Conservation (phyloP, 2,888 invertebrate species). For the Cheilosia variabilis region DNA sequence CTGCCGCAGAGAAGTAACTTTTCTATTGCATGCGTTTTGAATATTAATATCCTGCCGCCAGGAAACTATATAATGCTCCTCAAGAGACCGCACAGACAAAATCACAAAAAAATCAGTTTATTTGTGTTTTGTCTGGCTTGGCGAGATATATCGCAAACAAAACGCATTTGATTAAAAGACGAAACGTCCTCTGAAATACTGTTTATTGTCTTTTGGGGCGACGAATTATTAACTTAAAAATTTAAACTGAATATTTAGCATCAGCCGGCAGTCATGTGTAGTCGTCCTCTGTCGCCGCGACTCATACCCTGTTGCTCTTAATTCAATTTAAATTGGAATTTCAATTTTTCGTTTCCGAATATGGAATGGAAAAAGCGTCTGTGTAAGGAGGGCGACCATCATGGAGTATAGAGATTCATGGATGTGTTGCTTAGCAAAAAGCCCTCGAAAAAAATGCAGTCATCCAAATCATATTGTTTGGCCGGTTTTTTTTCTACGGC, state of each 20-base stretch:
- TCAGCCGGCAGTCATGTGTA: neutral
- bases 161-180: constrained; percentile 21
- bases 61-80: constrained; percentile 27
- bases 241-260: constrained; percentile 5
- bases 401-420: constrained; percentile 3
- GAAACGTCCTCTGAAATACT: constrained; percentile 1
- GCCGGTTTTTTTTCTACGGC: too few species aligned
- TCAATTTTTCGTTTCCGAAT: constrained; percentile 31
- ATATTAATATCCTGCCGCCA: constrained; percentile 54
- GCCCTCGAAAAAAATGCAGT: constrained; percentile 23
- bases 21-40: constrained; percentile 47
- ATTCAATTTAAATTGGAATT: constrained; percentile 71
- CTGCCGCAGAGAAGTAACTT: constrained; percentile 59
- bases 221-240: constrained; percentile 35
- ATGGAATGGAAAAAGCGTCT: constrained; percentile 27
- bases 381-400: constrained; percentile 4
- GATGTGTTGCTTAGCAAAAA: constrained; percentile 39
- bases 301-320: constrained; percentile 41
- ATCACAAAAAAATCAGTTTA: constrained; percentile 50
- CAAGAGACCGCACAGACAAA: constrained; percentile 21
- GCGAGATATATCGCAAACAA: constrained; percentile 42
- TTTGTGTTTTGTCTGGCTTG: constrained; percentile 63
- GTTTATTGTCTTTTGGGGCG: constrained; percentile 30
- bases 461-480: constrained; percentile 36
- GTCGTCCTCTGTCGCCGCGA: constrained; percentile 5